Evolutionary conservation across 2,888 invertebrate genomes (phyloP).

Genomic region (Buathra laborator): DNA sequence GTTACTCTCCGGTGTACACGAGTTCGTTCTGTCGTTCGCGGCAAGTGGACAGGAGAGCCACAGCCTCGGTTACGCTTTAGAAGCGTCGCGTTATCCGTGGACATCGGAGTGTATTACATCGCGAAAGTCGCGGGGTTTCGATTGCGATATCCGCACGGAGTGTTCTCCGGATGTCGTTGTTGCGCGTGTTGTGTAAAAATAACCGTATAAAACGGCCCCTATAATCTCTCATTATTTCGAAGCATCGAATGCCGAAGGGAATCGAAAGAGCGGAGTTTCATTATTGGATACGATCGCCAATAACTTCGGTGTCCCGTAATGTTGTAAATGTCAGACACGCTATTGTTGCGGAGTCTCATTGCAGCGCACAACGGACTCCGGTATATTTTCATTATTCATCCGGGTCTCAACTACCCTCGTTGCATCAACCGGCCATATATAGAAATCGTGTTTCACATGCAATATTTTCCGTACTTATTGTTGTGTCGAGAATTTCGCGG

Average conservation of each 20-base stretch:
- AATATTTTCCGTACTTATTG: neutral
- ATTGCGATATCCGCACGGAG: neutral
- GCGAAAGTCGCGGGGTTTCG: neutral
- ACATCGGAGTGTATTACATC: neutral
- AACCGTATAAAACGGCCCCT: too few relatives aligned
- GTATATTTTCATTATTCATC: constrained; percentile 10
- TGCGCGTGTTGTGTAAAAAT: too few relatives aligned
- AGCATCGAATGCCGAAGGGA: neutral
- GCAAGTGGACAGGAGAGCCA: neutral
- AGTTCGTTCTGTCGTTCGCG: neutral
- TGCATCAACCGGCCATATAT: neutral
- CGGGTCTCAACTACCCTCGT: neutral
- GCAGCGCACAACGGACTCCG: neutral
- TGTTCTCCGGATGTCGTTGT: neutral
- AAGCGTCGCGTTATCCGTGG: neutral
- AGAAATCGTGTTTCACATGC: neutral
- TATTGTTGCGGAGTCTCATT: neutral
- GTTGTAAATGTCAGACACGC: neutral
- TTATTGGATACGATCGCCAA: neutral
- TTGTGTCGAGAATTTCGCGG: too few relatives aligned
- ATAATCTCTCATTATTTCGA: neutral
- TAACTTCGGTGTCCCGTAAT: neutral
- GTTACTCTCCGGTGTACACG: neutral
- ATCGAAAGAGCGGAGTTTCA: neutral
- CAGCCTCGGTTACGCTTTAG: constrained; percentile 1